Percentiles rank a stretch among this genome's conserved stretches.
These are phyloP conservation scores for Allygus modestus DNA, from an alignment of 2,888 invertebrate genomes.

Conservation along the genomic window DNA sequence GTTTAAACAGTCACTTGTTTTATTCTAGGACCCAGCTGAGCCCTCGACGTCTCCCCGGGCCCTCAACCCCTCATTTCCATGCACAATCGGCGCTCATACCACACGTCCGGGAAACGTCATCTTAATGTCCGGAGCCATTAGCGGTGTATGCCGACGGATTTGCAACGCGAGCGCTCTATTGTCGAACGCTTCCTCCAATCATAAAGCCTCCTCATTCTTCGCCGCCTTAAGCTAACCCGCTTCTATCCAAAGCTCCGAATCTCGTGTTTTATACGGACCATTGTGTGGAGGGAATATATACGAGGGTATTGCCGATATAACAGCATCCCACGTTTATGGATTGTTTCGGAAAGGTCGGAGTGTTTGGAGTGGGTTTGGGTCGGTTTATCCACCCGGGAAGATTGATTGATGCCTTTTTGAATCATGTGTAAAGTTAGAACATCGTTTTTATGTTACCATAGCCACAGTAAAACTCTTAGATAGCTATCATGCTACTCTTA, in stretches of 20 bases:
- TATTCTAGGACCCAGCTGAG: too few species aligned
- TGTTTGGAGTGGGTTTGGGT: neutral
- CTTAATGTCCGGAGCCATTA: conserved; percentile 61
- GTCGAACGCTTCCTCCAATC: conserved; percentile 45
- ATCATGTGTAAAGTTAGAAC: too few species aligned
- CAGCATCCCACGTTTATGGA: neutral
- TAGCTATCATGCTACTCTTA: too few species aligned
- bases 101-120: conserved; percentile 60
- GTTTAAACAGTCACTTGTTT: too few species aligned
- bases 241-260: neutral
- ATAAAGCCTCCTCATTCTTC: conserved; percentile 48
- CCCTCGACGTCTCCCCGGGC: neutral
- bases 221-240: conserved; percentile 30
- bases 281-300: conserved; percentile 39
- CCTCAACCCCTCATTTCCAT: conserved; percentile 36
- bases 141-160: conserved; percentile 44
- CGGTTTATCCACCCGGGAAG: too few species aligned
- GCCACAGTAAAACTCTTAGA: too few species aligned
- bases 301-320: neutral
- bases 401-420: too few species aligned
- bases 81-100: conserved; percentile 15
- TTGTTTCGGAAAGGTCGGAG: neutral
- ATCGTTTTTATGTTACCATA: too few species aligned
- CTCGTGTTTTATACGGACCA: conserved; percentile 4
- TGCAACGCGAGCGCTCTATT: conserved; percentile 50